Percentiles rank a stretch among this genome's conserved stretches.
Conservation (phyloP, 2,113 vertebrate genomes). For the Sander lucioperca region DNA sequence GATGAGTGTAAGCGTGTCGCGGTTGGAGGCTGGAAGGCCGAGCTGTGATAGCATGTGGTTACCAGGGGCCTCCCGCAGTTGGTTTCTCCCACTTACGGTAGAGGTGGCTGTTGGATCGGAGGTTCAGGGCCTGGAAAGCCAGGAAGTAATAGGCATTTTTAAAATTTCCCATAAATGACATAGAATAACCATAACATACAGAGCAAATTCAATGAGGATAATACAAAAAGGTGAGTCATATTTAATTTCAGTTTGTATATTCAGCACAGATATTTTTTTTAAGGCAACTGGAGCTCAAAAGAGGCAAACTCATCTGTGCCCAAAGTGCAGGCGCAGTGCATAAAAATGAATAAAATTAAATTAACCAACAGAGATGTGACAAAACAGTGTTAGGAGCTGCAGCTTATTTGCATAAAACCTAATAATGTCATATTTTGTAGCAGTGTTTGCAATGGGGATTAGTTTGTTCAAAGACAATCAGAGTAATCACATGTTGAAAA, state of each 20-base stretch:
- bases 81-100: conserved; percentile 47
- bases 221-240: not conserved
- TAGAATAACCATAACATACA: not conserved
- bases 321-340: not conserved
- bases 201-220: not conserved
- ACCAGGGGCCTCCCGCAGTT: conserved; percentile 65
- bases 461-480: too few species aligned
- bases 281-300: not conserved
- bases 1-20: conserved; percentile 74
- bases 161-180: not conserved
- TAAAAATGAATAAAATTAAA: not conserved
- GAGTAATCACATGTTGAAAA: too few species aligned
- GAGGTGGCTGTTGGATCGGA: conserved; percentile 25
- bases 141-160: not conserved
- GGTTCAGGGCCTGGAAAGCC: conserved; percentile 16
- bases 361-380: conserved; percentile 19
- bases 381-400: conserved; percentile 1
- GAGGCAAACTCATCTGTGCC: not conserved
- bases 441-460: conserved; percentile 28
- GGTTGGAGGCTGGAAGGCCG: conserved; percentile 74
- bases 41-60: conserved; percentile 81
- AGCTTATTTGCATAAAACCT: conserved; percentile 46
- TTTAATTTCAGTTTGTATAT: not conserved
- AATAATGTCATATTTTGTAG: conserved; percentile 48
- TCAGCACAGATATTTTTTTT: not conserved